Base-by-base conservation (phyloP, 2,113 vertebrate genomes). In the Apteryx owenii region DNA sequence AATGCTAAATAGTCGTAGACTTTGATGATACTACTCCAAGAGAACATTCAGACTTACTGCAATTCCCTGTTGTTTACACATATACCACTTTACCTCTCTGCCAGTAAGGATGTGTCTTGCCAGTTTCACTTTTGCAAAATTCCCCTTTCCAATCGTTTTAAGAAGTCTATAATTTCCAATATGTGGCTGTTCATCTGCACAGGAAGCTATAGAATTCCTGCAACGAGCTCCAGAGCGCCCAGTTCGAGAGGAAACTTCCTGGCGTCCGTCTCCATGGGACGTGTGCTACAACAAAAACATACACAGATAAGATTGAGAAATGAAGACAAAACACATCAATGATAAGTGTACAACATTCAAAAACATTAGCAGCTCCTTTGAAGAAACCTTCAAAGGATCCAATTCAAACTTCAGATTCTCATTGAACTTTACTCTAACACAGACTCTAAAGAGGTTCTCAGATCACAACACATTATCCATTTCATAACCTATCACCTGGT, bases 121-220 rank as follows among this genome's bases (percentile, higher is more conserved):
- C 97, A 99, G 98, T 71, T 99, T 99, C 93, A 99, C 99, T 98
- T 99, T 99, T 94, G 99, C 99, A 90, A 99, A 99, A 97, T 99
- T 99, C 85, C 99, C 99, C 97, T 99, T 99, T 92, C 99, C 99
- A 86, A 99, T 99, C 9, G 99, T 99, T 98, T 99, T 99, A 69
- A 99, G 98, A 88, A 99, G 99, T 86, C 99, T 98, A 98, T 99
- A 99, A 98, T 99, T 99, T 46, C 99, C 99, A 84, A 99, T 99
- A 72, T 99, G 99, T 0, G 99, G 99, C 84, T 99, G 99, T 95
- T 99, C 99, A 80, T 99, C 99, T 21, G 99, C 98, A 40, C 98
- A 98, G 82, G 98, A 99, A 96, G 98, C 98, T 90, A 98, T 96
- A 17, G 99, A 99, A 98, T 99, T 99, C 90, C 99, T 98, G 96